Evolutionary conservation across 1,140 invertebrate genomes (phyloP).

Genomic region (Drosophila parabipectinata): DNA sequence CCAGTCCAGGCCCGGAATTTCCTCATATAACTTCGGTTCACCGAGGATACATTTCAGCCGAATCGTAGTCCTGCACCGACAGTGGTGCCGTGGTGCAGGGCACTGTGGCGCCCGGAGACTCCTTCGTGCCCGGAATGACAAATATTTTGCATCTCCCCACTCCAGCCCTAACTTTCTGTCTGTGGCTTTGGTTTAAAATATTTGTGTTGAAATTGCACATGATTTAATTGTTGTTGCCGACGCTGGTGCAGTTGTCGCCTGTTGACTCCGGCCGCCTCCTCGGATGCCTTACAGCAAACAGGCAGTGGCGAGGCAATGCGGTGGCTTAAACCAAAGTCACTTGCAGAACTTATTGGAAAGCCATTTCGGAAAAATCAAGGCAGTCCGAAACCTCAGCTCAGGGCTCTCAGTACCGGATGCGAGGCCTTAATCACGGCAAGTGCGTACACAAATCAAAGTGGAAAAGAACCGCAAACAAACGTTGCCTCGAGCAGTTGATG

Average conservation of each 20-base stretch:
- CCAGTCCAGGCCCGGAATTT: background rate
- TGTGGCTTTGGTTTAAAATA: constrained; percentile 76
- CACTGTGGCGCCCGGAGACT: constrained; percentile 46
- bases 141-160: constrained; percentile 73
- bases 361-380: constrained; percentile 33
- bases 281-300: constrained; percentile 68
- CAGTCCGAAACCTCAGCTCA: constrained; percentile 1
- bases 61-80: background rate
- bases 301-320: constrained; percentile 33
- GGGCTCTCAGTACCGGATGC: constrained; percentile 5
- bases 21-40: background rate
- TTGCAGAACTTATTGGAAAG: constrained; percentile 45
- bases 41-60: background rate
- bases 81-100: background rate
- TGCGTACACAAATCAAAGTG: constrained; percentile 74
- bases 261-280: constrained; percentile 41
- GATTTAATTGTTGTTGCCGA: constrained; percentile 80
- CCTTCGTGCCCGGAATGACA: constrained; percentile 76
- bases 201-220: constrained; percentile 79
- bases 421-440: constrained; percentile 66
- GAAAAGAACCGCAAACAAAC: constrained; percentile 74
- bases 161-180: constrained; percentile 17
- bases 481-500: constrained; percentile 53
- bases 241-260: constrained; percentile 26
- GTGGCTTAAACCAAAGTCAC: constrained; percentile 75